phyloP scores from a whole-genome alignment of 2,888 invertebrate species.

The Bembecia ichneumoniformis region DNA sequence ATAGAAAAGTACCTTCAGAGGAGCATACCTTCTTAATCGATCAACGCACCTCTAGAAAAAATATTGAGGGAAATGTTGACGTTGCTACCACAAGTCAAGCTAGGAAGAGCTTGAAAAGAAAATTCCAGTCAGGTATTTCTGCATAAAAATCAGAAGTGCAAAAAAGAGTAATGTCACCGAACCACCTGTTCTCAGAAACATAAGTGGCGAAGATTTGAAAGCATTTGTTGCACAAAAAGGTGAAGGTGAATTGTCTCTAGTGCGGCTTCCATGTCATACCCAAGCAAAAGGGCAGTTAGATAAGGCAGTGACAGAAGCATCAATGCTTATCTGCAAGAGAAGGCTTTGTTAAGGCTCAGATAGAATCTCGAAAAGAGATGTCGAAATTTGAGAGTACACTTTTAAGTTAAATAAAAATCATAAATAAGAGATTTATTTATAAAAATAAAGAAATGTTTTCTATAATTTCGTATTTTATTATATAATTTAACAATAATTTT shows the following conservation, averaged over 20 bases:
- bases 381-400: background rate
- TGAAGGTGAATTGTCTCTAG: conserved; percentile 6
- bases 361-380: conserved; percentile 8
- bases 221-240: background rate
- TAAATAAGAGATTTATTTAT: background rate
- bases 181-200: conserved; percentile 4
- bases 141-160: too few relatives aligned
- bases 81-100: background rate
- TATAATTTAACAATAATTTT: background rate
- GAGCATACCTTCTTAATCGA: background rate
- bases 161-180: conserved; percentile 5
- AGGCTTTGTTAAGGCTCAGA: conserved; percentile 9
- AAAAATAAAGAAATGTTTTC: background rate
- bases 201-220: conserved; percentile 7
- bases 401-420: background rate
- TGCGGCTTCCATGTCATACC: conserved; percentile 13
- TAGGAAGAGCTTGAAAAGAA: background rate
- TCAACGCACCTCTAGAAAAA: background rate
- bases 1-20: background rate
- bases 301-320: conserved; percentile 12
- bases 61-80: background rate
- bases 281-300: conserved; percentile 14
- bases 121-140: too few relatives aligned
- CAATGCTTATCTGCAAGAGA: conserved; percentile 1
- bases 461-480: background rate